Percentiles rank a stretch among this genome's conserved stretches.
These are phyloP conservation scores for Scaptomyza polygonia DNA, from an alignment of 2,888 invertebrate genomes.

Conservation along the genomic window DNA sequence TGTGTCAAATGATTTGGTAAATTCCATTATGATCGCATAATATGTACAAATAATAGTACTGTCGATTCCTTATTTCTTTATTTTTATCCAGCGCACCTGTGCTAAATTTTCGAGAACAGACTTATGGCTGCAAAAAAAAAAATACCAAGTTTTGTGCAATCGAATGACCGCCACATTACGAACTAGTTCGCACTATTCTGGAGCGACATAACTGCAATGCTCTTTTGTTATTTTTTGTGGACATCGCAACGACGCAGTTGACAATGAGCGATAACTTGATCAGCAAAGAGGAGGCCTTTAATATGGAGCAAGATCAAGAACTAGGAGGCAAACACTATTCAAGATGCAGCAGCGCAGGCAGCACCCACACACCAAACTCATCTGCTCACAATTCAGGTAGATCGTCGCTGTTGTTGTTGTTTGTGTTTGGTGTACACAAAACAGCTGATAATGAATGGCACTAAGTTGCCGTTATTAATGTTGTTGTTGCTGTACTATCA, in stretches of 20 bases:
- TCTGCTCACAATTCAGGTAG: conserved; percentile 92
- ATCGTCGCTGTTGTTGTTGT: conserved; percentile 19
- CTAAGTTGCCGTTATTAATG: conserved; percentile 30
- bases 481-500: conserved; percentile 49
- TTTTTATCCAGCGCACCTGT: not conserved
- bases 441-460: conserved; percentile 59
- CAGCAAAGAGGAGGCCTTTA: conserved; percentile 59
- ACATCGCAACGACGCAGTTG: conserved; percentile 65
- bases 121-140: not conserved
- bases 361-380: conserved; percentile 91
- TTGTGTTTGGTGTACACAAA: conserved; percentile 21
- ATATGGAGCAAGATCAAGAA: conserved; percentile 85
- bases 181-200: conserved; percentile 7
- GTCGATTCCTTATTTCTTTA: not conserved
- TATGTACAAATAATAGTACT: too few species aligned
- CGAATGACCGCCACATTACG: conserved; percentile 8
- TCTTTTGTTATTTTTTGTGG: conserved; percentile 39
- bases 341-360: conserved; percentile 91
- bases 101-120: not conserved
- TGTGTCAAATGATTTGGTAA: too few species aligned
- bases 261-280: conserved; percentile 63
- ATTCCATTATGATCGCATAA: too few species aligned
- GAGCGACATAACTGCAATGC: conserved; percentile 12
- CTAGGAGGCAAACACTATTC: conserved; percentile 86
- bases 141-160: conserved; percentile 18